Evolutionary conservation across 2,797 vertebrate species (phyloP), one percentile per base, ranked within the genome.

Genomic region (Gephyroberyx darwinii): DNA sequence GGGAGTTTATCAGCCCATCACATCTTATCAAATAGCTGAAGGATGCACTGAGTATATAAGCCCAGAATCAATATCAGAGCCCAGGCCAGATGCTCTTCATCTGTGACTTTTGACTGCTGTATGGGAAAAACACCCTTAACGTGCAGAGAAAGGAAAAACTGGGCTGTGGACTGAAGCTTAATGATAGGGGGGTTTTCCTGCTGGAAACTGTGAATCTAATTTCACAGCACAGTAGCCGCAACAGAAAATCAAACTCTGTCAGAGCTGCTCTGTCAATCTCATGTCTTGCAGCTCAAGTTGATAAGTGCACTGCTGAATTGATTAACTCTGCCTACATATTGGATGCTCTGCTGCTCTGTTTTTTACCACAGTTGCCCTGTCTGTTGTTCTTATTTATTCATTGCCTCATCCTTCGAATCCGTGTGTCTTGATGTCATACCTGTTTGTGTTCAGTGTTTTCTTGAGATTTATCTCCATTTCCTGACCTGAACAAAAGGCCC

Each of bases 191-290:
- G 35, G 72, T 47, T 58, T 84, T 86, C 81, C 81, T 88, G 87
- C 84, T 85, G 86, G 84, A 90, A 90, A 91, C 89, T 92, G 89
- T 92, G 91, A 93, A 93, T 93, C 90, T 93, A 92, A 94, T 94
- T 94, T 94, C 92, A 92, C 92, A 93, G 92, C 90, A 90, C 89
- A 92, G 92, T 92, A 92, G 86, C 92, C 56, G 87, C 90, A 89
- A 89, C 91, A 91, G 91, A 92, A 93, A 92, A 92, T 93, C 90
- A 92, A 92, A 92, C 90, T 88, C 90, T 90, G 92, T 90, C 90
- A 86, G 89, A 87, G 89, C 90, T 87, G 85, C 83, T 91, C 84
- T 89, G 92, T 93, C 92, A 92, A 88, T 92, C 92, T 90, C 74
- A 26, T 86, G 89, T 92, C 88, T 90, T 86, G 84, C 81, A 89